Evolutionary conservation across 2,888 invertebrate genomes (phyloP).

Genomic region (Eupeodes luniger): DNA sequence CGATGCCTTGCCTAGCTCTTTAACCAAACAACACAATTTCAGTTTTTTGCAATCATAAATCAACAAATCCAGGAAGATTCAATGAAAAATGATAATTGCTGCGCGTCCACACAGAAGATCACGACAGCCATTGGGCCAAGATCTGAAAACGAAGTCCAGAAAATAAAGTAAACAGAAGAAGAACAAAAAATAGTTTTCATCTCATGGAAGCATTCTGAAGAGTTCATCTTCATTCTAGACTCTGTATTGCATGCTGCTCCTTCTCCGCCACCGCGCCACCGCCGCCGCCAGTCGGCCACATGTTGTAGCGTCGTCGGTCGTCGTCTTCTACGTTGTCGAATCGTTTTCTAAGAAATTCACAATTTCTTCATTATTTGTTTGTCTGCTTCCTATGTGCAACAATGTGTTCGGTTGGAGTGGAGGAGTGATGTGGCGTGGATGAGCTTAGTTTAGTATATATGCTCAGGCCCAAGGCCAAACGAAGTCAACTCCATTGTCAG

Average conservation of each 20-base stretch:
- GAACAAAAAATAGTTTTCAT: constrained; percentile 11
- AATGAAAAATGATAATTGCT: constrained; percentile 70
- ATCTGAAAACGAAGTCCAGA: constrained; percentile 1
- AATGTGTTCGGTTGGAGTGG: constrained; percentile 20
- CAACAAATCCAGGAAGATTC: constrained; percentile 54
- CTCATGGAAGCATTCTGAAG: constrained; percentile 50
- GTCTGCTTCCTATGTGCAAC: constrained; percentile 71
- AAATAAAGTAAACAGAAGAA: neutral
- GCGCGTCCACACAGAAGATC: constrained; percentile 32
- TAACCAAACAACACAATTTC: constrained; percentile 2
- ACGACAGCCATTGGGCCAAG: constrained; percentile 7
- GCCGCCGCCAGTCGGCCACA: neutral
- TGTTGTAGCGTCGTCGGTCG: constrained; percentile 8
- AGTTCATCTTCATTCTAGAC: constrained; percentile 67
- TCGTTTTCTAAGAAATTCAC: constrained; percentile 58
- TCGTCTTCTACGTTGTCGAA: neutral
- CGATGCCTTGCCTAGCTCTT: neutral
- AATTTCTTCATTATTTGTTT: constrained; percentile 63
- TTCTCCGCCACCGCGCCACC: too few species aligned
- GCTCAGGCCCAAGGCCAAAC: constrained; percentile 69
- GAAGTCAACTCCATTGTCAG: constrained; percentile 72
- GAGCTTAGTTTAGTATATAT: constrained; percentile 19
- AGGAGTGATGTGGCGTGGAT: constrained; percentile 42
- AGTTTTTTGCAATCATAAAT: constrained; percentile 28
- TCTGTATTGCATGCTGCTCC: neutral